phyloP scores from a whole-genome alignment of 2,113 vertebrate genomes.

The Platichthys stellatus region DNA sequence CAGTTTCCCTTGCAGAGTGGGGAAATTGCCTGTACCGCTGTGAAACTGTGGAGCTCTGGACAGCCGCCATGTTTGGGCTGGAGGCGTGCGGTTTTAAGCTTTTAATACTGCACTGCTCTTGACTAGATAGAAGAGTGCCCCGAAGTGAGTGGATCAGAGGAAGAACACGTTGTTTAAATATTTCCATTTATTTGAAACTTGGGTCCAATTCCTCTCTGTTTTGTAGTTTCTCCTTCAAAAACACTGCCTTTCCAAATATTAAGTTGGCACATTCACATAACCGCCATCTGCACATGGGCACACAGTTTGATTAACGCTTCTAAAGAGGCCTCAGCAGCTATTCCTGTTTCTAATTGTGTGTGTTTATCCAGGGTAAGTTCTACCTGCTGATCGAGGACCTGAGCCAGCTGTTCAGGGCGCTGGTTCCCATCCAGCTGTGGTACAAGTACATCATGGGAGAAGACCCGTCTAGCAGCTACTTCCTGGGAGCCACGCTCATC shows the following conservation, averaged over 20 bases:
- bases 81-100: conserved; percentile 73
- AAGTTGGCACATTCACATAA: not conserved
- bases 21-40: conserved; percentile 74
- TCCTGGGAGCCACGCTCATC: conserved; percentile 92
- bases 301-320: not conserved
- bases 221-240: conserved; percentile 1
- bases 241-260: not conserved
- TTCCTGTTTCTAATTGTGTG: conserved; percentile 3
- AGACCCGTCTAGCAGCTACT: conserved; percentile 92
- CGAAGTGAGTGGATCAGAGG: conserved; percentile 6
- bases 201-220: not conserved
- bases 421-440: conserved; percentile 98
- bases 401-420: conserved; percentile 95
- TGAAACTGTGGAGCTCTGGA: conserved; percentile 73
- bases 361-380: conserved; percentile 90
- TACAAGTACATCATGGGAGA: conserved; percentile 99
- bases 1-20: conserved; percentile 75
- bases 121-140: conserved; percentile 73
- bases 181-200: conserved; percentile 5
- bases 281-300: not conserved
- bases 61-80: conserved; percentile 75
- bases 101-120: conserved; percentile 74
- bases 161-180: conserved; percentile 28
- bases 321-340: not conserved
- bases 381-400: conserved; percentile 97